Conservation (phyloP, 2,888 invertebrate genomes). For the Coremacera marginata region DNA sequence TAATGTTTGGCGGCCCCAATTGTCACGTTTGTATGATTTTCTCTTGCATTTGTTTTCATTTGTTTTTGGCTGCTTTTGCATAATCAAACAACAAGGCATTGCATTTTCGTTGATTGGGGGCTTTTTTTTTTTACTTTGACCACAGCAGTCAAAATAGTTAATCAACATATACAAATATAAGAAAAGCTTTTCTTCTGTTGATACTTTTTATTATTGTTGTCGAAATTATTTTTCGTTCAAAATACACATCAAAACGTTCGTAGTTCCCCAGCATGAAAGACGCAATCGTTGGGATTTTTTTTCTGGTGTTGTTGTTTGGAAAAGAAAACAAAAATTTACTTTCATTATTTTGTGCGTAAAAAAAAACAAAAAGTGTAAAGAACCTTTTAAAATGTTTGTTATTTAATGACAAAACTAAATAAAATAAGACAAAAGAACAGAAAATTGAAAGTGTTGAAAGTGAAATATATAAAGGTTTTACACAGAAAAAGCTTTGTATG, state of each 20-base stretch:
- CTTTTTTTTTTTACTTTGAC: background rate
- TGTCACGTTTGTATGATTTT: constrained; percentile 6
- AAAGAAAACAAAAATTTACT: background rate
- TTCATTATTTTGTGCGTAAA: background rate
- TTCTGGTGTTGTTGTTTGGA: background rate
- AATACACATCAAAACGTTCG: constrained; percentile 26
- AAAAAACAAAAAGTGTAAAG: background rate
- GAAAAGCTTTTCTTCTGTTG: constrained; percentile 23
- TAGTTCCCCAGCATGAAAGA: constrained; percentile 29
- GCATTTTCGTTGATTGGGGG: background rate
- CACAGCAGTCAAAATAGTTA: background rate
- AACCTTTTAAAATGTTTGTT: no score
- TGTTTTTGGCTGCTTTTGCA: background rate
- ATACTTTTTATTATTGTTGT: constrained; percentile 28
- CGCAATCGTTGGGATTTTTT: constrained; percentile 18
- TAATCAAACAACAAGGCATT: constrained; percentile 1
- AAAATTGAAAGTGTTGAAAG: background rate
- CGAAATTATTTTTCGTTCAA: constrained; percentile 23
- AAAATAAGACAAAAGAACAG: background rate
- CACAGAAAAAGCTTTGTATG: background rate
- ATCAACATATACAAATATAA: background rate
- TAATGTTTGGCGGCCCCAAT: constrained; percentile 8
- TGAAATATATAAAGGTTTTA: background rate
- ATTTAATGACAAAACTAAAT: background rate
- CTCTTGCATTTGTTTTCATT: constrained; percentile 17